Evolutionary conservation across 2,888 invertebrate genomes (phyloP).

Genomic region (Drosophila meridionalis): DNA sequence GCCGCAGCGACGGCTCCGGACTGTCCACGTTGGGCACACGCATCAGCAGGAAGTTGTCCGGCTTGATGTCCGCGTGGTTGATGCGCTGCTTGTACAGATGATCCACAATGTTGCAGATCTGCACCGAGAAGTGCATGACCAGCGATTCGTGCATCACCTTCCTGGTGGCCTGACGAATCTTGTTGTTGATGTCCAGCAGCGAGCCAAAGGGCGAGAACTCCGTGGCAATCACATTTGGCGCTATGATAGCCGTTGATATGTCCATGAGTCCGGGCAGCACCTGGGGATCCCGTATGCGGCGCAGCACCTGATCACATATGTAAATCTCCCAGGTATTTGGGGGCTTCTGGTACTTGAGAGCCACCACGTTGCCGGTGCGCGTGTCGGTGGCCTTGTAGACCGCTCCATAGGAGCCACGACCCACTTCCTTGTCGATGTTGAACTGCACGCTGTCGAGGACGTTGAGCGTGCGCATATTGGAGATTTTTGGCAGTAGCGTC

Average conservation of each 20-base stretch:
- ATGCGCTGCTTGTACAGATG: constrained; percentile 94
- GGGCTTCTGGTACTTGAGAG: constrained; percentile 95
- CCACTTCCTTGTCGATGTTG: constrained; percentile 90
- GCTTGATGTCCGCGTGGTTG: constrained; percentile 98
- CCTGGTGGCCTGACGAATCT: constrained; percentile 90
- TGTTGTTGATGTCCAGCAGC: constrained; percentile 92
- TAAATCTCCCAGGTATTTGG: constrained; percentile 98
- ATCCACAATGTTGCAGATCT: constrained; percentile 93
- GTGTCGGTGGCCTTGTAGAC: constrained; percentile 87
- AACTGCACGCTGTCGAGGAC: constrained; percentile 87
- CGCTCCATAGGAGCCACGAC: constrained; percentile 94
- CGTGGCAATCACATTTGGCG: constrained; percentile 93
- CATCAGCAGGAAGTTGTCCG: constrained; percentile 96
- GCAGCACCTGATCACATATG: constrained; percentile 88
- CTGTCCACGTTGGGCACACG: constrained; percentile 88
- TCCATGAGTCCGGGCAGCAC: constrained; percentile 90
- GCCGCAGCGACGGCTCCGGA: constrained; percentile 90
- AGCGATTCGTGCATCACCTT: constrained; percentile 91
- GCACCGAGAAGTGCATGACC: constrained; percentile 92
- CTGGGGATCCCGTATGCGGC: constrained; percentile 86
- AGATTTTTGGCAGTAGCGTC: constrained; percentile 87
- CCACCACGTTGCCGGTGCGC: constrained; percentile 86
- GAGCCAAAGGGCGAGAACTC: constrained; percentile 94
- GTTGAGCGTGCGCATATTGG: constrained; percentile 86
- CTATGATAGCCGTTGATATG: constrained; percentile 91